Percentiles rank a stretch among this genome's conserved stretches.
These are phyloP conservation scores for Brachyalestes nurse DNA, from an alignment of 2,797 vertebrate genomes.

Conservation along the genomic window DNA sequence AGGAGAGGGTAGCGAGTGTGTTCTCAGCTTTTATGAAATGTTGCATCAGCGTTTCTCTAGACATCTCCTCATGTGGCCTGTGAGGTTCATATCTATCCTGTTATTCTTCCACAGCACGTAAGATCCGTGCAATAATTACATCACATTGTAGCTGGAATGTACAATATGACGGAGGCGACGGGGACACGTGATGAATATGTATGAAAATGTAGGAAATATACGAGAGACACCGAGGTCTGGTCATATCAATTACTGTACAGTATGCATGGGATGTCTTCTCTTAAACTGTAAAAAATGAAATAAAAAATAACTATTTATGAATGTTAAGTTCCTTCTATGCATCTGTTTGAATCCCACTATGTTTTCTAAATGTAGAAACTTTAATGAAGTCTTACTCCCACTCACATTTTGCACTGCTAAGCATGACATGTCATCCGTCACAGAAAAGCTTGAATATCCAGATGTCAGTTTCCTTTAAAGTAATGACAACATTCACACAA, in stretches of 20 bases:
- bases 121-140: slow-evolving; percentile 41
- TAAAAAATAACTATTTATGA: too few species aligned
- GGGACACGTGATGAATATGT: slow-evolving; percentile 7
- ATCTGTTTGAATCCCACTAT: too few species aligned
- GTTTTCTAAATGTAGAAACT: too few species aligned
- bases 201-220: neutral
- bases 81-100: neutral
- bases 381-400: too few species aligned
- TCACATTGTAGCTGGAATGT: slow-evolving; percentile 13
- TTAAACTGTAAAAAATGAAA: too few species aligned
- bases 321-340: too few species aligned
- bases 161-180: neutral
- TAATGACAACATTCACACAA: too few species aligned
- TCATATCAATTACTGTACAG: neutral
- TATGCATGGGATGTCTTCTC: too few species aligned
- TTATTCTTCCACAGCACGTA: slow-evolving; percentile 7
- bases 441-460: too few species aligned
- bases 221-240: neutral
- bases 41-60: slow-evolving; percentile 44
- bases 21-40: slow-evolving; percentile 36
- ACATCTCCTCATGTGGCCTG: slow-evolving; percentile 15
- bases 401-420: too few species aligned
- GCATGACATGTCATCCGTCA: too few species aligned
- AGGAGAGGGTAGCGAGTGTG: slow-evolving; percentile 20
- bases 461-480: too few species aligned